Conservation (phyloP, 2,888 invertebrate species). For the Dorcus hopei region DNA sequence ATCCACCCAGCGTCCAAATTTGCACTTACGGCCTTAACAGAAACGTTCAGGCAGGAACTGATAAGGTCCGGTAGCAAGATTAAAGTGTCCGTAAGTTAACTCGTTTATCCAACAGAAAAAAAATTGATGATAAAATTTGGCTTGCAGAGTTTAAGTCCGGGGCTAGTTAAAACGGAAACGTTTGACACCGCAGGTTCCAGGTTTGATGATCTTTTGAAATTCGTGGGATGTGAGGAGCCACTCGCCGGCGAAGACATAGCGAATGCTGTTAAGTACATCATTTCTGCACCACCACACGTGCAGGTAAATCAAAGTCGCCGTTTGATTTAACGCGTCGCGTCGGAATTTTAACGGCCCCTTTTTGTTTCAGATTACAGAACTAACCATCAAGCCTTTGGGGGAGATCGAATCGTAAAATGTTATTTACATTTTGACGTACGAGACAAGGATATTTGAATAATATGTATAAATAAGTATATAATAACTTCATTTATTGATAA, state of each 20-base stretch:
- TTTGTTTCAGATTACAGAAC: slow-evolving; percentile 12
- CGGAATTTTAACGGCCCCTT: not conserved
- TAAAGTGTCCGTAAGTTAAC: slow-evolving; percentile 16
- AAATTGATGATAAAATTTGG: not conserved
- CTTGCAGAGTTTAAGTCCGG: slow-evolving; percentile 12
- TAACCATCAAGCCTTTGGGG: slow-evolving; percentile 15
- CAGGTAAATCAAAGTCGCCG: not conserved
- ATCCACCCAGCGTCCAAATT: slow-evolving; percentile 24
- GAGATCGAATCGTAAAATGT: not conserved
- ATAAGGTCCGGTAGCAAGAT: slow-evolving; percentile 14
- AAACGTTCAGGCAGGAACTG: slow-evolving; percentile 24
- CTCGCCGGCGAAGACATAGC: not conserved
- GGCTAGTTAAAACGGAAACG: slow-evolving; percentile 7
- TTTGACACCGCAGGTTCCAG: not conserved
- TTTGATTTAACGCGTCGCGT: not conserved
- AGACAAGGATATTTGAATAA: too few species aligned
- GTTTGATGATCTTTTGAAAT: not conserved
- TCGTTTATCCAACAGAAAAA: not conserved
- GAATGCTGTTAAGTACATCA: not conserved
- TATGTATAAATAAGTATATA: too few species aligned
- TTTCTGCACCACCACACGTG: not conserved
- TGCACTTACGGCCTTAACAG: slow-evolving; percentile 27
- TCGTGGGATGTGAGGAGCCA: not conserved
- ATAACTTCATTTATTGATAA: too few species aligned
- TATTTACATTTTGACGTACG: too few species aligned